Evolutionary conservation across 2,797 vertebrate genomes (phyloP).

Genomic region (Silurus aristotelis): DNA sequence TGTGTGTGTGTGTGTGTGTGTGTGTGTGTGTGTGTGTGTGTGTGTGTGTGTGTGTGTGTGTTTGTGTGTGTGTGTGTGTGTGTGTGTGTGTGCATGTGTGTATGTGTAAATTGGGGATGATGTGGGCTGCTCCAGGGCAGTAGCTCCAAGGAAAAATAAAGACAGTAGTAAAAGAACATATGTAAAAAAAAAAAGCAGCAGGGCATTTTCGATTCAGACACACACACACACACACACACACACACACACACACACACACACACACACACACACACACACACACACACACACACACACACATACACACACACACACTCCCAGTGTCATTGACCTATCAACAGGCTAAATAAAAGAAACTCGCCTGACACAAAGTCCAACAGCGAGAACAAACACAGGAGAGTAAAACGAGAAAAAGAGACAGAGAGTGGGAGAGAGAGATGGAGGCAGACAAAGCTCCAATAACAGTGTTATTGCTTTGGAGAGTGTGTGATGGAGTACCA

Average conservation of each 20-base stretch:
- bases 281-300: neutral
- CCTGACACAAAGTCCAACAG: conserved; percentile 50
- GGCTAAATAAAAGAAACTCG: conserved; percentile 42
- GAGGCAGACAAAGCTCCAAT: conserved; percentile 34
- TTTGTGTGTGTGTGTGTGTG: too few species aligned
- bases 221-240: neutral
- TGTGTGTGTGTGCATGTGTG: neutral
- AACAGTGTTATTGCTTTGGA: conserved; percentile 50
- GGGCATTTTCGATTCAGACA: conserved; percentile 27
- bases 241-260: neutral
- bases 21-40: neutral
- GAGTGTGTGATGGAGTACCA: conserved; percentile 47
- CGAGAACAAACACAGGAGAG: conserved; percentile 47
- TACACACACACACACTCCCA: conserved; percentile 46
- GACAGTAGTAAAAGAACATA: conserved; percentile 40
- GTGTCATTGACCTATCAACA: conserved; percentile 60
- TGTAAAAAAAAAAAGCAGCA: conserved; percentile 33
- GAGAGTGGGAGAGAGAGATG: conserved; percentile 16
- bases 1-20: neutral
- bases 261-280: conserved; percentile 8
- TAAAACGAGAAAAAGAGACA: conserved; percentile 5
- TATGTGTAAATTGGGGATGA: neutral
- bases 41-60: neutral
- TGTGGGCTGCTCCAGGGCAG: neutral
- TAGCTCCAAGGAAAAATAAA: conserved; percentile 16